Evolutionary conservation across 1,140 invertebrate genomes (phyloP).

Genomic region (Melitaea cinxia): DNA sequence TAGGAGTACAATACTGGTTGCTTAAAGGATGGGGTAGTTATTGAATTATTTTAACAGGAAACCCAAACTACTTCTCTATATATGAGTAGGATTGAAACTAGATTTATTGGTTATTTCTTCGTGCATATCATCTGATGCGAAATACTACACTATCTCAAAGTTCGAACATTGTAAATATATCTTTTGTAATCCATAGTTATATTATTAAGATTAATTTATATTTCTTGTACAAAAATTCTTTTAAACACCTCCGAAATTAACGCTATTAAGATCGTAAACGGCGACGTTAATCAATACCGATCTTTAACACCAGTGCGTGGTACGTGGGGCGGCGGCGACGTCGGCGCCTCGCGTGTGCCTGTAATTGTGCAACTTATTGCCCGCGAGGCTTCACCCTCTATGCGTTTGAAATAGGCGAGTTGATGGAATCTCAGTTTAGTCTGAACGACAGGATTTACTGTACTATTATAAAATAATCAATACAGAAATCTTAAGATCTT

Average conservation of each 20-base stretch:
- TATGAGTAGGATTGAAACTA: too few relatives aligned
- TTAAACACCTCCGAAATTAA: background rate
- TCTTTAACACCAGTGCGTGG: slow-evolving; percentile 46
- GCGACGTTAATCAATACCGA: slow-evolving; percentile 34
- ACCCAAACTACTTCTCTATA: too few relatives aligned
- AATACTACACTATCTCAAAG: too few relatives aligned
- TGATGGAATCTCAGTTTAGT: background rate
- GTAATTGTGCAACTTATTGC: slow-evolving; percentile 63
- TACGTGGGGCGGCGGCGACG: slow-evolving; percentile 49
- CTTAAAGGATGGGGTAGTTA: too few relatives aligned
- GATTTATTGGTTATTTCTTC: too few relatives aligned
- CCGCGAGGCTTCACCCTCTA: slow-evolving; percentile 19
- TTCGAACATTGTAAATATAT: too few relatives aligned
- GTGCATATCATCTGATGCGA: too few relatives aligned
- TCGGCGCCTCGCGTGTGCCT: slow-evolving; percentile 63
- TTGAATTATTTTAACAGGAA: too few relatives aligned
- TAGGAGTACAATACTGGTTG: too few relatives aligned
- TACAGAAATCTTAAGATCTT: background rate
- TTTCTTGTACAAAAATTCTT: background rate
- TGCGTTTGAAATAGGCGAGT: slow-evolving; percentile 11
- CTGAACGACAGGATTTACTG: background rate
- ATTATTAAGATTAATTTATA: too few relatives aligned
- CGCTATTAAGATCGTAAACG: slow-evolving; percentile 3
- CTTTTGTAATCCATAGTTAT: too few relatives aligned
- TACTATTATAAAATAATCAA: background rate